These are phyloP conservation scores for Podilymbus podiceps DNA, from an alignment of 2,113 vertebrate genomes.

Conservation along the genomic window DNA sequence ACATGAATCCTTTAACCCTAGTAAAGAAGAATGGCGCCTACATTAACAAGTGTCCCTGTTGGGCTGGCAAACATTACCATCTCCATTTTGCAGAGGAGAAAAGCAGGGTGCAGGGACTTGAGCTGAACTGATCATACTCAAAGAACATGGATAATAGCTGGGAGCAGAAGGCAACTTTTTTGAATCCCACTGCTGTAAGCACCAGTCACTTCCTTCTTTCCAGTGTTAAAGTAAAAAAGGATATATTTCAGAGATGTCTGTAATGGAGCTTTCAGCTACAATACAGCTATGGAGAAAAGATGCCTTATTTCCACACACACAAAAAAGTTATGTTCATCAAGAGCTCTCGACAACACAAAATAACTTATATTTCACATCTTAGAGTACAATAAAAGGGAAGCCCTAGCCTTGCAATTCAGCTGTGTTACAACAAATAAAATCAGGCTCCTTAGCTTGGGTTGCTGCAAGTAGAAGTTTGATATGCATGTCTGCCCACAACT, in stretches of 20 bases:
- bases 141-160: neutral
- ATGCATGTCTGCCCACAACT: fast-evolving
- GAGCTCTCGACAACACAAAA: neutral
- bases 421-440: neutral
- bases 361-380: neutral
- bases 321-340: neutral
- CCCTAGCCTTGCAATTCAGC: neutral
- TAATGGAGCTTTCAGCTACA: neutral
- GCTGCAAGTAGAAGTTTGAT: neutral
- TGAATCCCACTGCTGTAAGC: neutral
- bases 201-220: neutral
- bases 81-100: neutral
- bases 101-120: neutral
- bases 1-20: neutral
- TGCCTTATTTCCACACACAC: neutral
- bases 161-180: neutral
- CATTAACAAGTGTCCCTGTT: neutral
- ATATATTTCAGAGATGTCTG: neutral
- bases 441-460: neutral
- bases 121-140: neutral
- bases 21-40: neutral
- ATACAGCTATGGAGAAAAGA: neutral
- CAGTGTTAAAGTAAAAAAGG: neutral
- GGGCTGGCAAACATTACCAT: neutral
- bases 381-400: neutral